Evolutionary conservation across 2,113 vertebrate species (phyloP), one percentile per base, ranked within the genome.

Genomic region (Hippocampus zosterae): DNA sequence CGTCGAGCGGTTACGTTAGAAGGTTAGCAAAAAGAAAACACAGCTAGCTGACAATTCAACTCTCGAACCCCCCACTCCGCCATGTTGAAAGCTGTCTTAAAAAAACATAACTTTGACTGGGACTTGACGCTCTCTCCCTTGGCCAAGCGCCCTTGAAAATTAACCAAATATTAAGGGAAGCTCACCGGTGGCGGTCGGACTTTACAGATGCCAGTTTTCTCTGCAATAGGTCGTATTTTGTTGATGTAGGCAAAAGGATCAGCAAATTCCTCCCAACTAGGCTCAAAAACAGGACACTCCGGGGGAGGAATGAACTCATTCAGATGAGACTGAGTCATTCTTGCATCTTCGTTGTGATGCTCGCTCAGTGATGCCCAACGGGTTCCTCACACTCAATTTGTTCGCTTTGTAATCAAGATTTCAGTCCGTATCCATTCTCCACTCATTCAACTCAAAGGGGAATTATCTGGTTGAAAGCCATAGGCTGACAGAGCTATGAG

Each of bases 161-260:
- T 8, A 7, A 33, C 5, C 0, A 55, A 8, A 15, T 41, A 41
- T 25, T 3, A 50, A 57, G 1, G 27, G 33, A 76, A 71, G 94
- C 94, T 95, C 91, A 98, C 96, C 90, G 92, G 94, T 37, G 96
- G 96, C 75, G 96, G 96, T 80, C 96, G 94, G 89, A 98, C 89
- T 89, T 97, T 98, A 79, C 96, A 98, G 90, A 98, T 98, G 79
- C 96, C 96, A n/a, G 95, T 95, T 92, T 94, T 95, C 88, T 98
- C 96, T 72, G 96, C 96, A 74, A 98, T 98, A 77, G 94, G 94
- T 87, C 95, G 94, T 88, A 98, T 98, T 93, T 98, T 98, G 92
- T 94, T 95, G 92, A 98, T 98, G 88, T 95, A 98, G 70, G 93
- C 94, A 85, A 96, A 96, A 33, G 96, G 96, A 89, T 98, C 96